A percentile compares a stretch with the other conserved stretches of the same genome.
phyloP scores from a whole-genome alignment of 2,888 invertebrate species.

The Rhamphomyia laevipes region DNA sequence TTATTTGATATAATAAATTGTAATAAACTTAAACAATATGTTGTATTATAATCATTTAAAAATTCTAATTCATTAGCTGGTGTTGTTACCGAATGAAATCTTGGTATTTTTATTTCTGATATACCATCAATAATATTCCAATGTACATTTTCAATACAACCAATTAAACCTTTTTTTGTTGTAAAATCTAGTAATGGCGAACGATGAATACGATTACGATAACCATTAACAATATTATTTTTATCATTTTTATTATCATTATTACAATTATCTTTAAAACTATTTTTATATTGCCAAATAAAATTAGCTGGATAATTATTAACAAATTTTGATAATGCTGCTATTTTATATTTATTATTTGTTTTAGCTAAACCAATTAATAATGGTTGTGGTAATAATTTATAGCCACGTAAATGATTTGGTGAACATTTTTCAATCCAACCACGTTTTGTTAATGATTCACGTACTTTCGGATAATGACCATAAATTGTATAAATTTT shows the following conservation, averaged over 20 bases:
- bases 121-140: conserved; percentile 29
- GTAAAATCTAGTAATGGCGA: conserved; percentile 36
- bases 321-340: conserved; percentile 48
- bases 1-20: too few relatives aligned
- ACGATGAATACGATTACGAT: conserved; percentile 29
- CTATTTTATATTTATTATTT: conserved; percentile 32
- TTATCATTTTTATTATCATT: too few relatives aligned
- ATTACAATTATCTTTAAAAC: neutral
- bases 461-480: conserved; percentile 25
- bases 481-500: conserved; percentile 33
- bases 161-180: conserved; percentile 39
- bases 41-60: conserved; percentile 56
- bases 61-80: conserved; percentile 28
- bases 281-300: conserved; percentile 49
- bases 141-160: conserved; percentile 29
- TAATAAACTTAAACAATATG: conserved; percentile 64
- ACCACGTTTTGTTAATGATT: conserved; percentile 49
- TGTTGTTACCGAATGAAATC: conserved; percentile 39
- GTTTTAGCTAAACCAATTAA: conserved; percentile 26
- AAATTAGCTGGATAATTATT: conserved; percentile 53
- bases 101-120: conserved; percentile 50
- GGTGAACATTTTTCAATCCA: conserved; percentile 60
- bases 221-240: conserved; percentile 5
- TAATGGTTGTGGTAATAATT: conserved; percentile 24
- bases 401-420: conserved; percentile 25